These are phyloP conservation scores for Lampris megalopsis DNA, from an alignment of 2,113 vertebrate species.

Conservation along the genomic window DNA sequence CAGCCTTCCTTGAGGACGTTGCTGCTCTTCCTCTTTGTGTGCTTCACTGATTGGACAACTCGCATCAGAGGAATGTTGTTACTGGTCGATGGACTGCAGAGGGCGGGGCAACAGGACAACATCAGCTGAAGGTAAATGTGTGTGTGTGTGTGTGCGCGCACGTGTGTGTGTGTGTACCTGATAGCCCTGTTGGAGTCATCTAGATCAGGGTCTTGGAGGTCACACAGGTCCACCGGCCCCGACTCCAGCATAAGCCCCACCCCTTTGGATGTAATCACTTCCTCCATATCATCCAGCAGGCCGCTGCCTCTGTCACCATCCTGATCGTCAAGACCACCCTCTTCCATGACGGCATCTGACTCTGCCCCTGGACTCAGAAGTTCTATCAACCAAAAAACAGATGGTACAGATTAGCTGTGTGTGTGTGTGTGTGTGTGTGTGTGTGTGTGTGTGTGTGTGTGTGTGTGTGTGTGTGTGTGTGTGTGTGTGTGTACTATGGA, in stretches of 20 bases:
- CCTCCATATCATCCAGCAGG: slow-evolving; percentile 92
- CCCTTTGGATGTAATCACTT: slow-evolving; percentile 85
- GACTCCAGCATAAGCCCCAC: slow-evolving; percentile 83
- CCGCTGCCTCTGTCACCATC: slow-evolving; percentile 88
- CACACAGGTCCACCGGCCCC: slow-evolving; percentile 84
- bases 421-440: neutral
- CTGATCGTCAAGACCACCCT: slow-evolving; percentile 91
- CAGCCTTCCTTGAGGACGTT: slow-evolving; percentile 95
- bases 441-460: neutral
- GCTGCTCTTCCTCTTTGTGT: slow-evolving; percentile 96
- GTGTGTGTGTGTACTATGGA: neutral
- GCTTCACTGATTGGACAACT: slow-evolving; percentile 95
- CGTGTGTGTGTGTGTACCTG: slow-evolving; percentile 79
- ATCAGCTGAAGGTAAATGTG: neutral
- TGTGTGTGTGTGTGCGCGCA: neutral
- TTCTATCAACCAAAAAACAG: slow-evolving; percentile 74
- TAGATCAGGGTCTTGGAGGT: slow-evolving; percentile 89
- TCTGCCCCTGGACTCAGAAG: slow-evolving; percentile 93
- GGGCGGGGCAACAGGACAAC: slow-evolving; percentile 14
- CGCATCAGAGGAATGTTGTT: slow-evolving; percentile 99
- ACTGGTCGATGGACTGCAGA: slow-evolving; percentile 88
- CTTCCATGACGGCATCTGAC: slow-evolving; percentile 91
- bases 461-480: neutral
- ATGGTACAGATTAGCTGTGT: neutral
- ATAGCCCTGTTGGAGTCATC: slow-evolving; percentile 94